Percentiles rank a stretch among this genome's conserved stretches.
phyloP scores from a whole-genome alignment of 1,140 invertebrate genomes.

The Drosophila melanogaster region Release_6_plus_ISO1_MT NT_033779.5:12326501-12327000 shows the following conservation, averaged over 20 bases:
- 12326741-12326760: neutral
- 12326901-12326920: conserved; percentile 30
- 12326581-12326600: neutral
- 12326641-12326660: conserved; percentile 32
- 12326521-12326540: conserved; percentile 65
- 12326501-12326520: conserved; percentile 83
- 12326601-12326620: conserved; percentile 42
- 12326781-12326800: neutral
- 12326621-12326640: conserved; percentile 36
- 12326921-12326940: conserved; percentile 49
- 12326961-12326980: neutral
- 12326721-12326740: neutral
- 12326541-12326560: conserved; percentile 3
- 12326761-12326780: too few species aligned
- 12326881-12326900: conserved; percentile 20
- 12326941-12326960: conserved; percentile 46
- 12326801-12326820: too few species aligned
- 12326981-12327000: conserved; percentile 75
- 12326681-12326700: neutral
- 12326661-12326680: neutral
- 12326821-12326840: neutral
- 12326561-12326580: neutral
- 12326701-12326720: neutral
- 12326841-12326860: neutral
- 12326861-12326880: conserved; percentile 8